A percentile compares a stretch with the other conserved stretches of the same genome.
These are phyloP conservation scores for Poecilia latipinna DNA, from an alignment of 2,113 vertebrate genomes.

Conservation along the genomic window DNA sequence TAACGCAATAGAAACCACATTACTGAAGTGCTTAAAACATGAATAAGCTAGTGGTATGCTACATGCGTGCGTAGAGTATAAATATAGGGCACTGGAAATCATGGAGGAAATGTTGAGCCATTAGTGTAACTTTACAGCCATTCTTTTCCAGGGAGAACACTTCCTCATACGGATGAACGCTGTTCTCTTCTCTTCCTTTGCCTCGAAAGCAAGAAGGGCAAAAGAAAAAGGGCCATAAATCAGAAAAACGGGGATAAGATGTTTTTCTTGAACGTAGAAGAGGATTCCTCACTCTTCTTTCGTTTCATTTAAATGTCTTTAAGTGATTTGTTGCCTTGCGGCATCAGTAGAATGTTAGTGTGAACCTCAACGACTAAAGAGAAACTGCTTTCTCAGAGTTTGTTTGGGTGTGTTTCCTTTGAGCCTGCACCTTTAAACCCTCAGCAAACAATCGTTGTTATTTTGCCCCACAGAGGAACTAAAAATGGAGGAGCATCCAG, in stretches of 20 bases:
- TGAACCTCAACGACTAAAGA: background rate
- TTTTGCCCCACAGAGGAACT: constrained; percentile 50
- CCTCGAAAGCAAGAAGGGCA: constrained; percentile 50
- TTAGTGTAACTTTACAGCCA: constrained; percentile 51
- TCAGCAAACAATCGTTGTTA: constrained; percentile 45
- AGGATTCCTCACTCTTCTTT: background rate
- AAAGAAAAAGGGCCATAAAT: background rate
- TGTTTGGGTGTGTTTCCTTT: constrained; percentile 27
- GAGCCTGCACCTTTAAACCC: constrained; percentile 35
- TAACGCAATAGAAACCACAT: constrained; percentile 49
- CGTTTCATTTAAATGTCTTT: background rate
- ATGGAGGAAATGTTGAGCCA: constrained; percentile 59
- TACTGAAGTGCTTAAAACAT: constrained; percentile 38
- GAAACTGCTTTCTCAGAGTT: background rate
- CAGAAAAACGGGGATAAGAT: constrained; percentile 6
- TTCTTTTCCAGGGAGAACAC: constrained; percentile 64
- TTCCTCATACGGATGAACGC: constrained; percentile 36
- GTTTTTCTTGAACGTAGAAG: constrained; percentile 37
- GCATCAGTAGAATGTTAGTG: background rate
- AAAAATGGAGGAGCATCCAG: constrained; percentile 55
- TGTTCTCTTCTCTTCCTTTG: constrained; percentile 37
- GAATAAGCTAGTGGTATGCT: constrained; percentile 55
- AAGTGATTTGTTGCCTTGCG: background rate
- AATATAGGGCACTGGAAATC: constrained; percentile 61
- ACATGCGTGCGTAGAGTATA: constrained; percentile 45